Conservation (phyloP, 2,797 vertebrate species). For the Cuniculus paca region DNA sequence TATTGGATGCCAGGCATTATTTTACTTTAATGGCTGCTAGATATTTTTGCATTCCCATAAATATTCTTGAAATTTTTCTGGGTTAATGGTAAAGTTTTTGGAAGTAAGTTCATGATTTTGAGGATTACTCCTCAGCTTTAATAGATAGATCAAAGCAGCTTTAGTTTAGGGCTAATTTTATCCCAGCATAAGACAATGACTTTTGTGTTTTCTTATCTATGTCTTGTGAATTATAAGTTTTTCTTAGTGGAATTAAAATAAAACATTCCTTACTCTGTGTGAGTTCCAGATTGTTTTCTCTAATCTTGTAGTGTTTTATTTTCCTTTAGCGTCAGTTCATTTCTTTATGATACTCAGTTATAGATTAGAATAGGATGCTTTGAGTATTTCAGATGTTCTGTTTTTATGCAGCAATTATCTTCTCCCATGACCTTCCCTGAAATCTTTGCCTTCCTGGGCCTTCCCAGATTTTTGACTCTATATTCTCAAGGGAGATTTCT, state of each 20-base stretch:
- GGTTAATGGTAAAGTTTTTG: neutral
- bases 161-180: neutral
- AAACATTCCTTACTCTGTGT: neutral
- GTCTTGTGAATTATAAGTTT: neutral
- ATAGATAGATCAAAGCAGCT: neutral
- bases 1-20: neutral
- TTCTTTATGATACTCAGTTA: neutral
- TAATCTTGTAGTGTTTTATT: neutral
- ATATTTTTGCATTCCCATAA: neutral
- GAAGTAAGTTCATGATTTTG: neutral
- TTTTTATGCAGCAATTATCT: neutral
- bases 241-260: neutral
- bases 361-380: neutral
- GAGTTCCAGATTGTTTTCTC: neutral
- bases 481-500: neutral
- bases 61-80: neutral
- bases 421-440: neutral
- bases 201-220: neutral
- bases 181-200: neutral
- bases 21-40: neutral
- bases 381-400: neutral
- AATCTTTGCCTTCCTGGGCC: neutral
- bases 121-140: neutral
- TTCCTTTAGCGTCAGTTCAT: neutral
- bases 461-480: neutral